These are phyloP conservation scores for Ellobius talpinus DNA, from an alignment of 2,113 vertebrate genomes.

Conservation along the genomic window DNA sequence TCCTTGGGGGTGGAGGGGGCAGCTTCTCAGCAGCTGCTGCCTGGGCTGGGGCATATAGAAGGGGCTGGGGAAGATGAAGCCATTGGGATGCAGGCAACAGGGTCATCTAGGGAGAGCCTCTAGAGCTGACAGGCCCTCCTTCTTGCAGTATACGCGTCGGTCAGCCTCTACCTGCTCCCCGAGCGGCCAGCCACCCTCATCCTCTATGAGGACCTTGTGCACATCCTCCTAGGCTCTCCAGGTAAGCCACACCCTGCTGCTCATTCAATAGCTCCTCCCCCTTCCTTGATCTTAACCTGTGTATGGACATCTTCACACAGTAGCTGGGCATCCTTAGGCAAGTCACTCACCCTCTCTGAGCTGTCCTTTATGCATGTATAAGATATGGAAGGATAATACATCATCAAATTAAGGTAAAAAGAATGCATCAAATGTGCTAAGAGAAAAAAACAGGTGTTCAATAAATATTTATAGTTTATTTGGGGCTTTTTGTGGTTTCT, in stretches of 20 bases:
- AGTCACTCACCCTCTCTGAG: conserved; percentile 42
- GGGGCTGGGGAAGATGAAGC: conserved; percentile 22
- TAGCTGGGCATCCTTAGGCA: conserved; percentile 27
- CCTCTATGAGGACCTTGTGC: conserved; percentile 96
- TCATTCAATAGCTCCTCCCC: neutral
- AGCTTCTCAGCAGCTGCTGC: conserved; percentile 75
- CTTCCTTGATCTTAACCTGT: neutral
- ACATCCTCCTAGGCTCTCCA: conserved; percentile 95
- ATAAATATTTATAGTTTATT: neutral
- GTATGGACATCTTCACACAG: neutral
- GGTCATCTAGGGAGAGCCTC: neutral
- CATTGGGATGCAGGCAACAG: neutral
- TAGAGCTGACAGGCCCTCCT: neutral
- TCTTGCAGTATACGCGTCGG: conserved; percentile 93
- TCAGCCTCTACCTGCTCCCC: conserved; percentile 95
- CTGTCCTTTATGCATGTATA: neutral
- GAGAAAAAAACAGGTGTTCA: conserved; percentile 10
- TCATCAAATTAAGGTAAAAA: neutral
- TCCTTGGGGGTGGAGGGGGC: conserved; percentile 46
- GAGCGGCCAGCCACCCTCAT: conserved; percentile 96
- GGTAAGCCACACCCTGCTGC: conserved; percentile 85
- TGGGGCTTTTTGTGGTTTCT: conserved; percentile 47
- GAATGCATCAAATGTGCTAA: neutral
- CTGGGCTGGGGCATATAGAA: conserved; percentile 52
- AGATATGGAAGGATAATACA: neutral